phyloP scores from a whole-genome alignment of 2,888 invertebrate species.

The Drosophila pullipes region DNA sequence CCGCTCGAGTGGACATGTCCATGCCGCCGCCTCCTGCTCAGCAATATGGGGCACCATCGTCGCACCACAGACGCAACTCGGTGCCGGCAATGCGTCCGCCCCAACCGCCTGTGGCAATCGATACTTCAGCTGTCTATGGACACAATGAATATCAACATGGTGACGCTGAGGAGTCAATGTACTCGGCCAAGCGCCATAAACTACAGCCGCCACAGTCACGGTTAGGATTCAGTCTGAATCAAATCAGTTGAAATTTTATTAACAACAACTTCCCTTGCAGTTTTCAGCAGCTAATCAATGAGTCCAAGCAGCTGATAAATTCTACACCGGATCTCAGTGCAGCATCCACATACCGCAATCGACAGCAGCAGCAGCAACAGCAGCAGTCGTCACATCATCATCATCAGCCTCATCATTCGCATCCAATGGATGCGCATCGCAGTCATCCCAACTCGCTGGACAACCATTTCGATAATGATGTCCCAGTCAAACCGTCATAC shows the following conservation, averaged over 20 bases:
- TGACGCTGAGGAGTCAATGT: constrained; percentile 86
- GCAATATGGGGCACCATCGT: constrained; percentile 17
- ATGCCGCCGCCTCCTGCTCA: constrained; percentile 8
- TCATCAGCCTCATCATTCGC: neutral
- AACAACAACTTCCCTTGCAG: constrained; percentile 17
- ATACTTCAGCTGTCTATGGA: constrained; percentile 82
- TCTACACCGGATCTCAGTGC: constrained; percentile 42
- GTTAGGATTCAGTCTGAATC: constrained; percentile 5
- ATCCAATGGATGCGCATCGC: constrained; percentile 2
- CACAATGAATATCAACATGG: constrained; percentile 87
- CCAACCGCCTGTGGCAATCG: constrained; percentile 15
- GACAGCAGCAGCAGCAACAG: neutral
- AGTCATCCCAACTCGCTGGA: constrained; percentile 30
- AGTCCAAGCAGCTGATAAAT: constrained; percentile 38
- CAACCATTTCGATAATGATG: constrained; percentile 50
- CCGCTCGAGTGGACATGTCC: neutral
- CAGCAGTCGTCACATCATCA: neutral
- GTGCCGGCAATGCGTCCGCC: constrained; percentile 49
- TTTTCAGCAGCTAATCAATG: constrained; percentile 45
- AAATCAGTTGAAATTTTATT: neutral
- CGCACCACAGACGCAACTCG: constrained; percentile 34
- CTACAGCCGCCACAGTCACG: constrained; percentile 22
- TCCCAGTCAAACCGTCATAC: constrained; percentile 42
- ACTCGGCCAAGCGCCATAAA: constrained; percentile 88
- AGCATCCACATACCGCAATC: constrained; percentile 9